Percentiles rank a stretch among this genome's conserved stretches.
phyloP scores from a whole-genome alignment of 2,797 vertebrate genomes.

The Macropus fuliginosus region DNA sequence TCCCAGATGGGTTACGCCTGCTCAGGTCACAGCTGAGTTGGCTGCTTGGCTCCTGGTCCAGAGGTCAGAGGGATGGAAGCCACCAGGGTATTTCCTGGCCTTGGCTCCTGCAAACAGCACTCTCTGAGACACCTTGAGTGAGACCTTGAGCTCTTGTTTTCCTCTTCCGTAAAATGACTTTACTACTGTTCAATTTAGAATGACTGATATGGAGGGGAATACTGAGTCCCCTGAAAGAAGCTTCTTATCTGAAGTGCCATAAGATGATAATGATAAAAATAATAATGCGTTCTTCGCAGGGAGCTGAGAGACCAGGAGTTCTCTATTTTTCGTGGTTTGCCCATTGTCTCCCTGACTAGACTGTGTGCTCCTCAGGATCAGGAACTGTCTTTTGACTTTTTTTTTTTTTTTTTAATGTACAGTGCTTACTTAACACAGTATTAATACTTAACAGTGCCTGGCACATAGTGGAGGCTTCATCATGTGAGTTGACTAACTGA shows the following conservation, averaged over 20 bases:
- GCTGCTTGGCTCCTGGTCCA: not conserved
- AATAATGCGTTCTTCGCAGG: not conserved
- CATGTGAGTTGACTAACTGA: not conserved
- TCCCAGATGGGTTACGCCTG: not conserved
- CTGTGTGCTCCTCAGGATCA: not conserved
- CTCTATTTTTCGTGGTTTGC: not conserved
- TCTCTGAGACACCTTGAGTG: fast-evolving
- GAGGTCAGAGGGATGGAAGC: not conserved
- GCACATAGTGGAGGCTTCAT: not conserved
- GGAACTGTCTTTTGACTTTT: not conserved
- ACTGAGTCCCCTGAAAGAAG: not conserved
- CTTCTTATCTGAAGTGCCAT: not conserved
- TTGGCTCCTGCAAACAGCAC: too few species aligned
- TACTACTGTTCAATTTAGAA: not conserved
- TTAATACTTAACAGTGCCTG: not conserved
- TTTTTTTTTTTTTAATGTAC: not conserved
- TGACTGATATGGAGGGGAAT: not conserved
- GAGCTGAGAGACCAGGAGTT: not conserved
- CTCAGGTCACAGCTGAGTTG: not conserved
- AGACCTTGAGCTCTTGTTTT: not conserved
- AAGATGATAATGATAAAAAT: too few species aligned
- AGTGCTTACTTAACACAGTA: not conserved
- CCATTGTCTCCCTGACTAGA: not conserved
- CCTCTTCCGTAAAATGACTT: not conserved
- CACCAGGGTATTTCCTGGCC: not conserved